phyloP scores from a whole-genome alignment of 2,888 invertebrate species.

The Aphidius colemani region DNA sequence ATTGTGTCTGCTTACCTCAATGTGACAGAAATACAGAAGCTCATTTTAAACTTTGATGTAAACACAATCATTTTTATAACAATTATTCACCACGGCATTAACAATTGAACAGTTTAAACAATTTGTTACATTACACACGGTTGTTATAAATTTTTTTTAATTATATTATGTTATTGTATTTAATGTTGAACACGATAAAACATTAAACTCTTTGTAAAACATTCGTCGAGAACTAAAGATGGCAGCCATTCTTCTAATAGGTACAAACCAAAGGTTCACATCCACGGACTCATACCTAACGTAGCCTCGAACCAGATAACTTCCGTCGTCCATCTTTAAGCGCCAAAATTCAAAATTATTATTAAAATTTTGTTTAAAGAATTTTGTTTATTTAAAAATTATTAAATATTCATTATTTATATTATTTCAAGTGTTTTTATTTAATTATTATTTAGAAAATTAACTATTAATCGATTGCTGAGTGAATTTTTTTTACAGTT shows the following conservation, averaged over 20 bases:
- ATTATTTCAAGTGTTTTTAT: no score
- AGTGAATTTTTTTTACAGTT: no score
- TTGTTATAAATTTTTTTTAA: slow-evolving; percentile 54
- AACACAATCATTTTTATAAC: slow-evolving; percentile 70
- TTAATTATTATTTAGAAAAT: no score
- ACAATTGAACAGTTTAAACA: slow-evolving; percentile 42
- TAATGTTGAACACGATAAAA: slow-evolving; percentile 51
- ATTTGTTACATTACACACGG: slow-evolving; percentile 58
- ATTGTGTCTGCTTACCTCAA: slow-evolving; percentile 60
- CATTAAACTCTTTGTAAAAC: slow-evolving; percentile 68
- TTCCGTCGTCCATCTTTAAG: slow-evolving; percentile 45
- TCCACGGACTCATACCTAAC: slow-evolving; percentile 57
- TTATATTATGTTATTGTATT: slow-evolving; percentile 55
- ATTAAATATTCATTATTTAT: no score
- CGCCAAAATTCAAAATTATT: slow-evolving; percentile 33
- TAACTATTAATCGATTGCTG: no score
- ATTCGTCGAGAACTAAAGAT: slow-evolving; percentile 82
- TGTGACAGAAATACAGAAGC: slow-evolving; percentile 69
- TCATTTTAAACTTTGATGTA: slow-evolving; percentile 74
- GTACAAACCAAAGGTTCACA: slow-evolving; percentile 75
- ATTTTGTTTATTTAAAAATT: no score
- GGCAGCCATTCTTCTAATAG: slow-evolving; percentile 77
- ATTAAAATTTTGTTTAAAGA: no score
- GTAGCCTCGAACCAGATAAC: slow-evolving; percentile 55
- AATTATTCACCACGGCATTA: slow-evolving; percentile 57